phyloP scores from a whole-genome alignment of 2,113 vertebrate genomes.

The Gymnarchus niloticus region DNA sequence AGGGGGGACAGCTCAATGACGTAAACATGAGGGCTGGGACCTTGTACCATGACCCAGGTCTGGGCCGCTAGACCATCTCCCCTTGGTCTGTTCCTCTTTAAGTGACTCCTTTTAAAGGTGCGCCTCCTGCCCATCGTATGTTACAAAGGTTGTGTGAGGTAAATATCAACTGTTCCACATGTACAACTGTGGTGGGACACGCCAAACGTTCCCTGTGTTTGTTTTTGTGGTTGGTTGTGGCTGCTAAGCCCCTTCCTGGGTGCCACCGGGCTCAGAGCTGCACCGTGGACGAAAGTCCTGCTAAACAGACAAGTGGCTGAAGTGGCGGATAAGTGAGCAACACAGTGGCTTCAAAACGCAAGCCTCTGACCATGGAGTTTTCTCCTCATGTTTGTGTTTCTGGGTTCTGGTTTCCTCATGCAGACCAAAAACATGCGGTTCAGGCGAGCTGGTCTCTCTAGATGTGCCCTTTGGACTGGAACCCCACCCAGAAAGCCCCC shows the following conservation, averaged over 20 bases:
- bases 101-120: not conserved
- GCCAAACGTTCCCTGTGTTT: not conserved
- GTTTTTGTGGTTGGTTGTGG: not conserved
- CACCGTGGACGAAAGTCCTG: not conserved
- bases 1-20: not conserved
- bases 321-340: too few species aligned
- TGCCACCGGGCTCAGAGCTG: not conserved
- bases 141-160: too few species aligned
- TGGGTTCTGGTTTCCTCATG: not conserved
- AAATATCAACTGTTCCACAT: not conserved
- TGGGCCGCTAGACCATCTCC: not conserved
- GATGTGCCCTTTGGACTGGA: not conserved
- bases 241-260: not conserved
- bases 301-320: not conserved
- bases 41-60: not conserved
- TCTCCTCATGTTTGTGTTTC: not conserved
- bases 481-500: not conserved
- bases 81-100: not conserved
- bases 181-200: not conserved
- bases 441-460: not conserved
- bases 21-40: not conserved
- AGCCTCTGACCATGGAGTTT: too few species aligned
- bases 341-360: too few species aligned
- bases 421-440: not conserved
- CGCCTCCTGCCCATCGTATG: not conserved